Evolutionary conservation across 2,888 invertebrate genomes (phyloP).

Genomic region (Apotomis betuletana): DNA sequence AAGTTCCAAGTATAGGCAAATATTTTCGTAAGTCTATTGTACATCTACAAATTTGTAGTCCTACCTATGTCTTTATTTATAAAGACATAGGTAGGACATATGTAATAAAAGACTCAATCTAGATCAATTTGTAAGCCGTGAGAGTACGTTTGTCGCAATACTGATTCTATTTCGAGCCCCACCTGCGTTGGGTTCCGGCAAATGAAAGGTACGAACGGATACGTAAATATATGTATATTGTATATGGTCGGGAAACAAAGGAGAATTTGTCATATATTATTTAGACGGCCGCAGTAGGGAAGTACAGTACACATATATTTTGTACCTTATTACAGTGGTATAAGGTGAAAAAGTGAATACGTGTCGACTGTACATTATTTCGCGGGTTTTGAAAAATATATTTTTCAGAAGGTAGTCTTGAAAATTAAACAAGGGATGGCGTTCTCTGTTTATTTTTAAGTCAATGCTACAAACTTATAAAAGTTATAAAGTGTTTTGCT

Average conservation of each 20-base stretch:
- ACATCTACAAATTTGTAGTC: slow-evolving; percentile 17
- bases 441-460: background rate
- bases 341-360: too few species aligned
- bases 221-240: slow-evolving; percentile 32
- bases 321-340: too few species aligned
- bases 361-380: too few species aligned
- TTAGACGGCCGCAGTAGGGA: slow-evolving; percentile 14
- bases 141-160: slow-evolving; percentile 35
- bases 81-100: slow-evolving; percentile 24
- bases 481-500: too few species aligned
- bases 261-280: slow-evolving; percentile 38
- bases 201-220: slow-evolving; percentile 29
- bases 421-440: background rate
- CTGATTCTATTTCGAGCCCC: slow-evolving; percentile 33
- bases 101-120: slow-evolving; percentile 31
- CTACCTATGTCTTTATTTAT: too few species aligned
- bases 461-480: background rate
- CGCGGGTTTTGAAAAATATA: slow-evolving; percentile 13
- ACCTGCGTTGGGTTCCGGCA: slow-evolving; percentile 30
- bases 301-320: slow-evolving; percentile 16
- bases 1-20: too few species aligned
- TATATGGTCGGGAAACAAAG: slow-evolving; percentile 29
- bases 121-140: slow-evolving; percentile 36
- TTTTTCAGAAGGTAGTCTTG: slow-evolving; percentile 16
- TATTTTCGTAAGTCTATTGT: background rate